Conservation (phyloP, 2,888 invertebrate species). For the Drosophila neonasuta region DNA sequence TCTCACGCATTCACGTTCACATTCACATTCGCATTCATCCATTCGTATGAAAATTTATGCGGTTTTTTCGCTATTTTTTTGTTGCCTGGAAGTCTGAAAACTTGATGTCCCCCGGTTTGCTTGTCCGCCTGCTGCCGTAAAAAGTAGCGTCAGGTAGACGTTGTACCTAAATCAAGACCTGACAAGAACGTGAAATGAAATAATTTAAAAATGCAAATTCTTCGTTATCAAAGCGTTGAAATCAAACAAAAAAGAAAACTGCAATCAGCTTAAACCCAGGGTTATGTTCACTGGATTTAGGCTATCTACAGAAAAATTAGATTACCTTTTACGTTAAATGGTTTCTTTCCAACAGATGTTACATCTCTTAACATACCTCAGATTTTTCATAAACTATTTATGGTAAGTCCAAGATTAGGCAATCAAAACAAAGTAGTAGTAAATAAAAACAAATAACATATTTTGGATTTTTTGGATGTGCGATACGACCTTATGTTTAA, state of each 20-base stretch:
- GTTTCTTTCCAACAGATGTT: background rate
- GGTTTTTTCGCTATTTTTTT: slow-evolving; percentile 49
- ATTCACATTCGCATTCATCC: slow-evolving; percentile 50
- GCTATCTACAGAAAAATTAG: slow-evolving; percentile 22
- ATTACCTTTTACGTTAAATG: slow-evolving; percentile 29
- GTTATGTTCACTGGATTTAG: slow-evolving; percentile 30
- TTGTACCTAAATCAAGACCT: slow-evolving; percentile 72
- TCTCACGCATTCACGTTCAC: slow-evolving; percentile 64
- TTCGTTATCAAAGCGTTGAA: slow-evolving; percentile 48
- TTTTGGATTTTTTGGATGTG: too few relatives aligned
- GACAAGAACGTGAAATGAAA: slow-evolving; percentile 77
- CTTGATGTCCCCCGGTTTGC: slow-evolving; percentile 31
- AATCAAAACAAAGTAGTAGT: too few relatives aligned
- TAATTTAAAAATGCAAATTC: slow-evolving; percentile 76
- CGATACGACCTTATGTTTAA: too few relatives aligned
- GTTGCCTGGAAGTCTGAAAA: slow-evolving; percentile 26
- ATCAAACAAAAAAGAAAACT: slow-evolving; percentile 47
- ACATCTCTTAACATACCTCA: background rate
- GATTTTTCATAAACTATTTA: slow-evolving; percentile 3
- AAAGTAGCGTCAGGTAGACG: slow-evolving; percentile 48
- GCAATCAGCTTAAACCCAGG: slow-evolving; percentile 50
- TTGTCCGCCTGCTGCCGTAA: background rate
- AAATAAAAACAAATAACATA: too few relatives aligned
- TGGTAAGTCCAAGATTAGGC: too few relatives aligned
- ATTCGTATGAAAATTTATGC: slow-evolving; percentile 68